Percentiles rank a stretch among this genome's conserved stretches.
phyloP scores from a whole-genome alignment of 2,113 vertebrate species.

The Accipiter virgatus region DNA sequence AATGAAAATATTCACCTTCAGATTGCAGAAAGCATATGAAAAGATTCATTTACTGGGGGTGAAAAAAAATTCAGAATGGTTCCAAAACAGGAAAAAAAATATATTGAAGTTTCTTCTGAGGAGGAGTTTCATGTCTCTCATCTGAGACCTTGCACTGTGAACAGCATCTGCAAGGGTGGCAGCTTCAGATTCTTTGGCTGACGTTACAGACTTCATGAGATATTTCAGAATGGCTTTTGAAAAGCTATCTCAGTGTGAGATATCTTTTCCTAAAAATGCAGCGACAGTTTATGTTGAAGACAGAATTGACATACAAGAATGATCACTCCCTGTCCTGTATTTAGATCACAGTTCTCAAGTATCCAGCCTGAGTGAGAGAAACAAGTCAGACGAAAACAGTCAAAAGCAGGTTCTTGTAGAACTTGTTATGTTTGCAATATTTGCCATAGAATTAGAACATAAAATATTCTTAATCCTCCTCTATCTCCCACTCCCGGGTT shows the following conservation, averaged over 20 bases:
- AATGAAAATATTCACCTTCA: background rate
- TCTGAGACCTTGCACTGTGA: background rate
- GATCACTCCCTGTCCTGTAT: background rate
- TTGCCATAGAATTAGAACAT: background rate
- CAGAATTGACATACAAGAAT: background rate
- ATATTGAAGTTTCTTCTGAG: background rate
- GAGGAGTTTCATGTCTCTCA: background rate
- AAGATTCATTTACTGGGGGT: background rate
- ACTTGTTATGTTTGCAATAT: background rate
- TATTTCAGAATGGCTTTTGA: background rate
- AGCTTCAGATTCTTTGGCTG: background rate
- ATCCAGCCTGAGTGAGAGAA: background rate
- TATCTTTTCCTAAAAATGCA: background rate
- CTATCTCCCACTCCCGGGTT: accelerated
- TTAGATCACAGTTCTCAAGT: background rate
- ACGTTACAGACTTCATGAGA: background rate
- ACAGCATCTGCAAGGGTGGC: background rate
- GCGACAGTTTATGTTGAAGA: background rate
- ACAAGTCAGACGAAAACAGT: background rate
- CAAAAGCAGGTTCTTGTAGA: background rate
- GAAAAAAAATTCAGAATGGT: background rate
- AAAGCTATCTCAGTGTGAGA: background rate
- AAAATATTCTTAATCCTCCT: background rate
- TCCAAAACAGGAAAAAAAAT: background rate
- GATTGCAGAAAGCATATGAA: background rate